Base-by-base conservation (phyloP, 2,888 invertebrate genomes). In the Drosophila leonis region DNA sequence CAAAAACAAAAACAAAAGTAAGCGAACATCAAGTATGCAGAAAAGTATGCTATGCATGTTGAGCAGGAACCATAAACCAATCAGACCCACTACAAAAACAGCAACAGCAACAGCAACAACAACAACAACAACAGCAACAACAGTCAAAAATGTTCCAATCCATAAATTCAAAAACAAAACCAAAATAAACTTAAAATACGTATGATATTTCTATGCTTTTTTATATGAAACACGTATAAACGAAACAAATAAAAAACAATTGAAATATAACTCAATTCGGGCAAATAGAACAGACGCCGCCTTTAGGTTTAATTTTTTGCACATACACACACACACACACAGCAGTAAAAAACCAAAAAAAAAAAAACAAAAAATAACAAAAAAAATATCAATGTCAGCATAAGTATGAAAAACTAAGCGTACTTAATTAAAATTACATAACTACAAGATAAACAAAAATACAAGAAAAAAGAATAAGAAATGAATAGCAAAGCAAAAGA, bases 161-260 rank as follows among this genome's bases (percentile, higher is more conserved):
- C 68, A 75, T 63, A 66, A 61, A 70, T 48, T 56, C 29, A 33
- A 44, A 18, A 65, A 48, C 29, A 20, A 72, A 65, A 63, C 51
- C 46, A 55, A 72, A 68, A 39, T 18, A 27, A 75, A 31, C 48
- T 31, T 49, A 49, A 49, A 49, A 70, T 61, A 75, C 72, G 54
- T 83, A 78, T 78, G 80, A 84, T 80, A 84, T 84, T 84, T 84
- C 78, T 88, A 84, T 88, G 81, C 79, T 88, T 84, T 84, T 88
- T 85, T 88, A 85, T 78, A 49, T 31, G 31, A 71, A 71, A 86
- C 71, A 78, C 70, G 41, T 61, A 48, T 65, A 69, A 65, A 65
- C 62, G 33, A 69, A 69, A 76, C 71, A 52, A 65, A 72, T 70
- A 63, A 46, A 8, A 29, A n/a, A 54, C 57, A 63, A 59, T 46